These are phyloP conservation scores for Brachystomella parvula DNA, from an alignment of 1,140 invertebrate species.

Conservation along the genomic window DNA sequence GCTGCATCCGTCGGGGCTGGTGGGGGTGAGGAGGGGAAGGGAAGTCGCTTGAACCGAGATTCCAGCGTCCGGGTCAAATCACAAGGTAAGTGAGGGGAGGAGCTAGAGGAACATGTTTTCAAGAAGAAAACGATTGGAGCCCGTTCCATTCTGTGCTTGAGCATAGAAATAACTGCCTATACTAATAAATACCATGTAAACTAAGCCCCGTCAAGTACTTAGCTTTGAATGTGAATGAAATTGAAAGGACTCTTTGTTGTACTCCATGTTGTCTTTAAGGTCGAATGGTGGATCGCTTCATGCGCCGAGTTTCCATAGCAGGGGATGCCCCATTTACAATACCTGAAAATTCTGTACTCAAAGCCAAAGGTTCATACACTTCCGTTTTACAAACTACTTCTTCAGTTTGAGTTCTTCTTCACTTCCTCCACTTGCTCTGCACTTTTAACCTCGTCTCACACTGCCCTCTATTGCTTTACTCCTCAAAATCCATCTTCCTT, in stretches of 20 bases:
- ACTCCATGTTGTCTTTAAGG: constrained; percentile 25
- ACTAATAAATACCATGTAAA: too few species aligned
- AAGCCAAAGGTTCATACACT: constrained; percentile 36
- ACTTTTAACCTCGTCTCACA: background rate
- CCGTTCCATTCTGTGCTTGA: background rate
- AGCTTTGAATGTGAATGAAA: constrained; percentile 5
- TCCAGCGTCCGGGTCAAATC: constrained; percentile 37
- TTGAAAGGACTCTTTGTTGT: background rate
- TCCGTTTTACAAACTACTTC: constrained; percentile 1
- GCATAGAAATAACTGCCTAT: too few species aligned
- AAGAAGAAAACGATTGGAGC: too few species aligned
- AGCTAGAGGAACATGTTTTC: too few species aligned
- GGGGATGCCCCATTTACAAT: constrained; percentile 38
- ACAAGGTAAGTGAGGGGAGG: constrained; percentile 24
- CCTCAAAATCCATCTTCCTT: background rate
- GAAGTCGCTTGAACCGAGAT: constrained; percentile 31
- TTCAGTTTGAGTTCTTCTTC: constrained; percentile 15
- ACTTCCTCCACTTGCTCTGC: constrained; percentile 15
- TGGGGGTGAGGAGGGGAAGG: constrained; percentile 29
- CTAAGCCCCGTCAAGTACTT: background rate
- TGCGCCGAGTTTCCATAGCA: constrained; percentile 42
- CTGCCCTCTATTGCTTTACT: too few species aligned
- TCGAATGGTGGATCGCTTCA: constrained; percentile 40
- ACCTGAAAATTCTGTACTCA: constrained; percentile 38
- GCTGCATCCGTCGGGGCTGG: constrained; percentile 5